phyloP scores from a whole-genome alignment of 1,140 invertebrate species.

The Orussus abietinus region DNA sequence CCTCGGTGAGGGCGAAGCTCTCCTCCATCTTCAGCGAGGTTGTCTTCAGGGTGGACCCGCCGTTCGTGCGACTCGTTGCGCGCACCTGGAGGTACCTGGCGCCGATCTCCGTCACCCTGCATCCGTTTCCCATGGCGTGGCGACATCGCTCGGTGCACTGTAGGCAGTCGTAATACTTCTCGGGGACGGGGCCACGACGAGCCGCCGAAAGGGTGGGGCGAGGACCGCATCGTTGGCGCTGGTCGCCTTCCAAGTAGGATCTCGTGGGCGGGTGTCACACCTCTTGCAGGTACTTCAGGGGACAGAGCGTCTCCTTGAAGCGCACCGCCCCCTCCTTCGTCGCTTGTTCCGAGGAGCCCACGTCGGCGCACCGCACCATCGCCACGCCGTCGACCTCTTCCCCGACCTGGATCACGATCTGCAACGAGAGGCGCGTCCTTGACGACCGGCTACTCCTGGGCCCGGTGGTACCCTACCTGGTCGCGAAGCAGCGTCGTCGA shows the following conservation, averaged over 20 bases:
- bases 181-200: conserved; percentile 29
- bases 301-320: conserved; percentile 60
- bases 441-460: neutral
- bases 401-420: conserved; percentile 80
- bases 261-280: conserved; percentile 66
- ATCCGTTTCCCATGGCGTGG: conserved; percentile 37
- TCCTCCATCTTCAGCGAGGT: too few species aligned
- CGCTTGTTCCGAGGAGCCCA: conserved; percentile 70
- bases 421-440: conserved; percentile 28
- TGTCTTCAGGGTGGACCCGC: too few species aligned
- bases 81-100: neutral
- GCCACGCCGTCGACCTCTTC: conserved; percentile 90
- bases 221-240: too few species aligned
- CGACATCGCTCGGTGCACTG: conserved; percentile 50
- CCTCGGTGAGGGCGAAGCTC: too few species aligned
- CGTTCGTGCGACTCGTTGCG: too few species aligned
- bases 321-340: conserved; percentile 71
- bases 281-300: conserved; percentile 78
- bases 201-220: too few species aligned
- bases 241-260: conserved; percentile 39
- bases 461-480: conserved; percentile 61
- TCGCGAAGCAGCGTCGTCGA: conserved; percentile 65
- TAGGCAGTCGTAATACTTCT: conserved; percentile 52
- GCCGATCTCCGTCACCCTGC: conserved; percentile 15
- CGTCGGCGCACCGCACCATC: conserved; percentile 85